A percentile compares a stretch with the other conserved stretches of the same genome.
Evolutionary conservation across 1,140 invertebrate genomes (phyloP).

Genomic region (Drosophila nasuta): DNA sequence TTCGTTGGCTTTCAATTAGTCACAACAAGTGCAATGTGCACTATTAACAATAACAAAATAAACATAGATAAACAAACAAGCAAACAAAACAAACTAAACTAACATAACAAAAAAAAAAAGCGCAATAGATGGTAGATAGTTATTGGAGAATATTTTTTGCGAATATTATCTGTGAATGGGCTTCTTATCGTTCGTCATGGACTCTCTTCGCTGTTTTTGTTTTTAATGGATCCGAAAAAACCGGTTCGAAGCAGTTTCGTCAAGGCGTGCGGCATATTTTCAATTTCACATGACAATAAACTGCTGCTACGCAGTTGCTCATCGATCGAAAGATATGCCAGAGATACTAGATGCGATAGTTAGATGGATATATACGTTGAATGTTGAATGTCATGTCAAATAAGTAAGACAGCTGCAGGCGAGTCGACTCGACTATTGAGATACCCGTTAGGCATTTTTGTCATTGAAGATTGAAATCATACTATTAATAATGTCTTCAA

Average conservation of each 20-base stretch:
- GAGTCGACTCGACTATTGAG: too few relatives aligned
- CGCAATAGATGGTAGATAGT: slow-evolving; percentile 1
- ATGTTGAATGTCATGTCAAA: slow-evolving; percentile 9
- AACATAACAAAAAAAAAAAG: neutral
- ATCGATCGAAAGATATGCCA: slow-evolving; percentile 6
- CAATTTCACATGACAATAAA: slow-evolving; percentile 62
- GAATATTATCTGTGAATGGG: slow-evolving; percentile 25
- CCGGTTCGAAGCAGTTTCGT: slow-evolving; percentile 49
- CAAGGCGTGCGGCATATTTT: slow-evolving; percentile 42
- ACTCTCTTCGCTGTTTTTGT: neutral
- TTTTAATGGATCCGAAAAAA: slow-evolving; percentile 23
- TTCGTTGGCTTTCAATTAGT: slow-evolving; percentile 36
- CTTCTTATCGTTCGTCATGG: slow-evolving; percentile 29
- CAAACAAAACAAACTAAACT: neutral
- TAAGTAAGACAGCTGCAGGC: too few relatives aligned
- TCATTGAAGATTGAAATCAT: too few relatives aligned
- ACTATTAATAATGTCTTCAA: too few relatives aligned
- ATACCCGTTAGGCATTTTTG: neutral
- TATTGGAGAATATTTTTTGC: slow-evolving; percentile 5
- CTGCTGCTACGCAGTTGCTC: slow-evolving; percentile 30
- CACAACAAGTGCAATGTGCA: slow-evolving; percentile 29
- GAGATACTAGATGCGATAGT: neutral
- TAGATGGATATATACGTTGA: slow-evolving; percentile 18
- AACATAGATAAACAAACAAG: too few relatives aligned
- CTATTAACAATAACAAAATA: neutral